Evolutionary conservation across 2,888 invertebrate species (phyloP), one percentile per base, ranked within the genome.

Genomic region (Pimpla rufipes): DNA sequence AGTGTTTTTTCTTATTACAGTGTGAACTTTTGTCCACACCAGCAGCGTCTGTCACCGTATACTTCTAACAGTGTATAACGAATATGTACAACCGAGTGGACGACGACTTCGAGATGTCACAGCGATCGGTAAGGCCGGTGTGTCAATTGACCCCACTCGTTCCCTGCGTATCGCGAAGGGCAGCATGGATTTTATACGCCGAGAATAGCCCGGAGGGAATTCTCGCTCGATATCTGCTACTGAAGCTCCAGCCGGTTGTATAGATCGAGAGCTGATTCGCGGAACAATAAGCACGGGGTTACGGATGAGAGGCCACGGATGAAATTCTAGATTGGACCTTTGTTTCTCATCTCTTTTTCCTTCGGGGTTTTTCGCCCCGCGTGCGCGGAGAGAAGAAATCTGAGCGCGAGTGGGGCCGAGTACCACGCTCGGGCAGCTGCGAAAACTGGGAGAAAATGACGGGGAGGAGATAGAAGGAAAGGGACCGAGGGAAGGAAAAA

Each of bases 271-370:
- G 45, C 66, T 6, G 42, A 66, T 66, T 66, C 42, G 13, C 66
- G 66, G 45, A 66, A 66, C 66, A 45, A 66, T 62, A 62, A 62
- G 62, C 37, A 16, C 40, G 42, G 13, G 42, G 23, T 64, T 42
- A 66, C 66, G 66, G 66, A 66, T 71, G 70, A 70, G 52, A 37
- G 37, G 5, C 29, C 13, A 70, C 55, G 52, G 52, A 70, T 70
- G 55, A 40, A 70, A 70, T 71, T 71, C 40, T 23, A 23, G 37
- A 71, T 40, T 71, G 55, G 52, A 71, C 21, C 23, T 23, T 29
- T 40, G 57, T 40, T 40, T 23, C 23, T 57, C 57, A 55, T 57
- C 70, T n/a, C 2, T 55, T 52, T 50, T 37, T 18, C 3, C 11
- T n/a, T 62, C 62, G 1, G 8, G n/a, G n/a, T n/a, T 29, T 37